Conservation (phyloP, 2,888 invertebrate genomes). For the Conops quadrifasciatus region DNA sequence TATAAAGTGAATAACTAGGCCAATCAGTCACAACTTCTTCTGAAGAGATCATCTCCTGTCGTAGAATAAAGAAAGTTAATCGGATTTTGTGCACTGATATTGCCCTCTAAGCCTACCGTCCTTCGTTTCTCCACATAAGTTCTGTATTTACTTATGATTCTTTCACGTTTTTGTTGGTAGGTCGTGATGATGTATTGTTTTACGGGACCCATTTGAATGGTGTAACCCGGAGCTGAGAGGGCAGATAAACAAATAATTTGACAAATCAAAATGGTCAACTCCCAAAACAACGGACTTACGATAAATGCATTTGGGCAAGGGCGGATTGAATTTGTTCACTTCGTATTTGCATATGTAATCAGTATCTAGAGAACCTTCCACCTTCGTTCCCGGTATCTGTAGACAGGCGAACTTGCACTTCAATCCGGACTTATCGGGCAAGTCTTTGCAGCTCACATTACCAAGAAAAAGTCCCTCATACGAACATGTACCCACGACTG, state of each 20-base stretch:
- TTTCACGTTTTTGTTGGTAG: too few species aligned
- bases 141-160: constrained; percentile 50
- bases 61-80: not conserved
- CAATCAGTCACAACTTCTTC: constrained; percentile 54
- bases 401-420: constrained; percentile 73
- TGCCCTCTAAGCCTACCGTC: constrained; percentile 48
- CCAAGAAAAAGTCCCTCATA: constrained; percentile 74
- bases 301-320: constrained; percentile 77
- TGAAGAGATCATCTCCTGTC: constrained; percentile 61
- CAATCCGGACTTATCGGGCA: constrained; percentile 70
- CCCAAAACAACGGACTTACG: constrained; percentile 64
- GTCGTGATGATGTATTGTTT: constrained; percentile 36
- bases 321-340: constrained; percentile 74
- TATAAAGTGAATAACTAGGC: constrained; percentile 57
- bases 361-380: constrained; percentile 70
- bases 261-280: not conserved
- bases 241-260: not conserved
- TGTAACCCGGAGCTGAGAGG: constrained; percentile 52
- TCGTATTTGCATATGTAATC: constrained; percentile 75
- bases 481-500: not conserved
- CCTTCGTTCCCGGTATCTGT: constrained; percentile 70
- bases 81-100: not conserved
- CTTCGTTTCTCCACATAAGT: constrained; percentile 46
- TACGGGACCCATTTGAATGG: constrained; percentile 43
- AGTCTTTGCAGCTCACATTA: constrained; percentile 72